phyloP scores from a whole-genome alignment of 1,140 invertebrate genomes.

The Leucophenga varia region DNA sequence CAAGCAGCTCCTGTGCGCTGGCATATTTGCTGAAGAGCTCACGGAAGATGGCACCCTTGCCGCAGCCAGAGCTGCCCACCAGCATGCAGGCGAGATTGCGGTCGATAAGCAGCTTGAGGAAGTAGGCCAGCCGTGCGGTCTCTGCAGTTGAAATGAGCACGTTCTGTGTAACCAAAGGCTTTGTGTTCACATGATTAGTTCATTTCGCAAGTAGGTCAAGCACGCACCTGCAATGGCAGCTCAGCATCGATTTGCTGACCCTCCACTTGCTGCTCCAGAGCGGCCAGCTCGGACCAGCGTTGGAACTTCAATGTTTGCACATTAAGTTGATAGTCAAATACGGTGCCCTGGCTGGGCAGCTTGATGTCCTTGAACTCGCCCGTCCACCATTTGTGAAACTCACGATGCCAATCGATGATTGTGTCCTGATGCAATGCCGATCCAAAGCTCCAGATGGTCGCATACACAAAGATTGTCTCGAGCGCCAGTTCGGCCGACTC shows the following conservation, averaged over 20 bases:
- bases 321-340: constrained; percentile 90
- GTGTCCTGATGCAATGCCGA: constrained; percentile 86
- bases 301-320: constrained; percentile 77
- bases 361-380: constrained; percentile 85
- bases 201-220: neutral
- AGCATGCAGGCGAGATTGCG: constrained; percentile 82
- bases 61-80: constrained; percentile 82
- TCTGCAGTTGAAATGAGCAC: constrained; percentile 82
- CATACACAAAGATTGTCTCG: constrained; percentile 90
- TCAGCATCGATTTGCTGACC: constrained; percentile 78
- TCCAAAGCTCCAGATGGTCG: constrained; percentile 90
- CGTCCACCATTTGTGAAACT: constrained; percentile 81
- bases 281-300: constrained; percentile 76
- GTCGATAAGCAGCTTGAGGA: constrained; percentile 80
- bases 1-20: neutral
- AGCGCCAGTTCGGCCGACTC: constrained; percentile 8
- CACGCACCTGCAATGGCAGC: constrained; percentile 64
- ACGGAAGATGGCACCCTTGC: constrained; percentile 80
- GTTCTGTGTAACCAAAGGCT: no score
- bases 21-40: constrained; percentile 70
- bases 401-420: constrained; percentile 80
- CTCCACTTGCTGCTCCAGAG: constrained; percentile 74
- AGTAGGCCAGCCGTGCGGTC: constrained; percentile 80
- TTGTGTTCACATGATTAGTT: no score
- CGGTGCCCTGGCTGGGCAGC: constrained; percentile 74